Base-by-base conservation (phyloP, 2,888 invertebrate genomes). In the Acanthoscelides obtectus region DNA sequence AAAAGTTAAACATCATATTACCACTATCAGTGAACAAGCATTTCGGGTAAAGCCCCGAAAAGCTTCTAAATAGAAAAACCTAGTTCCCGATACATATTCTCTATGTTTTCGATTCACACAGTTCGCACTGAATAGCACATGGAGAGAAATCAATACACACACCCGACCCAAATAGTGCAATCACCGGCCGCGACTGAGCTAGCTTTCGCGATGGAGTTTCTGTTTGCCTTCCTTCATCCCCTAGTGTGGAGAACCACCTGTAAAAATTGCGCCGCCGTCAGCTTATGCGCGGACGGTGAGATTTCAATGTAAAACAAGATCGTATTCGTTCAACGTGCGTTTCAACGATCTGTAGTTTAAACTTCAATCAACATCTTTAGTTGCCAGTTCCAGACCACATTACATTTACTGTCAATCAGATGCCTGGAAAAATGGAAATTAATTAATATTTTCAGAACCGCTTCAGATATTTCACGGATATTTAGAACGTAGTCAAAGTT, bases 161-260 rank as follows among this genome's bases (percentile, higher is more conserved):
- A 67, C 72, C 71, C 72, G 72, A 74, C 74, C 71, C 68, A 72
- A 71, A 74, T 72, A 74, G 45, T 45, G 45, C 17, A 45, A 45
- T 12, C 45, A 45, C 45, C 45, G 17, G 45, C 12, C 12, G 45
- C 45, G 45, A 45, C 45, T 45, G 45, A 45, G 17, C 25, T 25
- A 12, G 45, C 45, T 45, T 45, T 45, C 45, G 8, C 5, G 45
- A 6, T 12, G 8, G 45, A 45, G 45, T 45, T 45, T 45, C 45
- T 45, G 45, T 45, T 45, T 45, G 25, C 25, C 25, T 8, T 8
- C 25, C 25, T 17, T 17, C 45, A 12, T 12, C 45, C 45, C 45
- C 45, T 4, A 45, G 17, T 45, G 45, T 45, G 45, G 45, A 45
- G 8, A 45, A 45, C 45, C 45, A 45, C 45, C 45, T 45, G 45